phyloP scores from a whole-genome alignment of 1,140 invertebrate genomes.

The Pachyrhynchus sulphureomaculatus region DNA sequence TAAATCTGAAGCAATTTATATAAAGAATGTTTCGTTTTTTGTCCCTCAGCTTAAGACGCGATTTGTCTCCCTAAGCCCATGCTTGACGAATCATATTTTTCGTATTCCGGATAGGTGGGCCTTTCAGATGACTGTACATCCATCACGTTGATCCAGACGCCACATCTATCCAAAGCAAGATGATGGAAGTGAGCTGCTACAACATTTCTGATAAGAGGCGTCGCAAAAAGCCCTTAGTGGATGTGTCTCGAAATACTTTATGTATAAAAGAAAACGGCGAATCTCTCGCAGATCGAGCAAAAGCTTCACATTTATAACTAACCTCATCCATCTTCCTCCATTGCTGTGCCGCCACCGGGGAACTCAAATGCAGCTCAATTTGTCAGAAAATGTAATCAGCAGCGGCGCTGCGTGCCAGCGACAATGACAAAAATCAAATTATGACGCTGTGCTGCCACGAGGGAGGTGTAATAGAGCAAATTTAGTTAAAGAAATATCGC shows the following conservation, averaged over 20 bases:
- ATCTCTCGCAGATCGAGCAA: slow-evolving; percentile 49
- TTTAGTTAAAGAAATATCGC: too few species aligned
- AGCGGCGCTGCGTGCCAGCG: slow-evolving; percentile 16
- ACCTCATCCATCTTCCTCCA: slow-evolving; percentile 54
- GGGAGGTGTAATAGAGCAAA: background rate
- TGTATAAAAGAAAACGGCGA: slow-evolving; percentile 50
- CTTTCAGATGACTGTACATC: slow-evolving; percentile 43
- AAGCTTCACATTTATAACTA: slow-evolving; percentile 57
- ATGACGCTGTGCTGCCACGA: background rate
- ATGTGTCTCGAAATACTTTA: slow-evolving; percentile 49
- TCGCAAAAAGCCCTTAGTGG: slow-evolving; percentile 43
- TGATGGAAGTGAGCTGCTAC: slow-evolving; percentile 50
- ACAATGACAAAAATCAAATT: slow-evolving; percentile 12
- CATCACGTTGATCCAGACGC: slow-evolving; percentile 41
- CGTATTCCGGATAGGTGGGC: slow-evolving; percentile 34
- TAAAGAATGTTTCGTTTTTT: slow-evolving; percentile 33
- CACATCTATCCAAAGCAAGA: slow-evolving; percentile 38
- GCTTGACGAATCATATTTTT: slow-evolving; percentile 42
- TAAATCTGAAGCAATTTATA: slow-evolving; percentile 27
- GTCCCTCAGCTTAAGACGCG: slow-evolving; percentile 25
- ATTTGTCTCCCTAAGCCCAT: slow-evolving; percentile 31
- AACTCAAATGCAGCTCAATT: slow-evolving; percentile 51
- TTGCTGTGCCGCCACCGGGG: slow-evolving; percentile 13
- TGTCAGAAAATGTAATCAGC: slow-evolving; percentile 54
- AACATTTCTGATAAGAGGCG: slow-evolving; percentile 49